These are phyloP conservation scores for Anastatus disparis DNA, from an alignment of 1,140 invertebrate genomes.

Conservation along the genomic window DNA sequence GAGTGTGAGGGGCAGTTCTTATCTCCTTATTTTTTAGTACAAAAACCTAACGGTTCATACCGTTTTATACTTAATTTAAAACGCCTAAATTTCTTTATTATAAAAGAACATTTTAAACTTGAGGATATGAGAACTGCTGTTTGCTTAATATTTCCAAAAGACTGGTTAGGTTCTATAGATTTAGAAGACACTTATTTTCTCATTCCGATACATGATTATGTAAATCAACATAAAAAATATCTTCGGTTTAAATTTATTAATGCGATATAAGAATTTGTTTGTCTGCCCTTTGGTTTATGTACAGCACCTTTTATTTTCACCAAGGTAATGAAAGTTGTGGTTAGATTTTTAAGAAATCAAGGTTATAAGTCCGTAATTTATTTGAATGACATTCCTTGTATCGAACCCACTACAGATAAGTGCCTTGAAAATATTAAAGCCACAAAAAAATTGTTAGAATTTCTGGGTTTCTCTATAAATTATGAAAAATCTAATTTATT, in stretches of 20 bases:
- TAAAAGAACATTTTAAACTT: constrained; percentile 9
- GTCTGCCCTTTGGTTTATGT: constrained; percentile 32
- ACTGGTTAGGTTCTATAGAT: constrained; percentile 26
- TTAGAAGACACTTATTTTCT: constrained; percentile 34
- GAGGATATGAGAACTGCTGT: constrained; percentile 18
- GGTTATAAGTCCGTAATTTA: constrained; percentile 33
- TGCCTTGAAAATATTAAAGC: constrained; percentile 5
- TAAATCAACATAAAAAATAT: constrained; percentile 11
- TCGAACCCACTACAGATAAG: background rate
- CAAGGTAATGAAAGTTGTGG: constrained; percentile 36
- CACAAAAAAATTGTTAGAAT: constrained; percentile 21
- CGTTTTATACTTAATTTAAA: constrained; percentile 8
- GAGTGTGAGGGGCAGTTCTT: too few relatives aligned
- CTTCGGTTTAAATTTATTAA: constrained; percentile 20
- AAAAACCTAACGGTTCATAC: background rate
- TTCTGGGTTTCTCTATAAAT: constrained; percentile 34
- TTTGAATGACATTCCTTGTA: constrained; percentile 28
- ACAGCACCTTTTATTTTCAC: constrained; percentile 34
- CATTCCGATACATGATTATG: constrained; percentile 14
- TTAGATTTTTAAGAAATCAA: background rate
- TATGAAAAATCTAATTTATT: constrained; percentile 6
- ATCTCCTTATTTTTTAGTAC: constrained; percentile 2
- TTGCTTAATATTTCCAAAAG: constrained; percentile 4
- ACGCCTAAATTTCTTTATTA: background rate
- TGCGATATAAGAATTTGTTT: constrained; percentile 31